Percentiles rank a stretch among this genome's conserved stretches.
Conservation (phyloP, 2,797 vertebrate species). For the Sebastes kiyomatsui region DNA sequence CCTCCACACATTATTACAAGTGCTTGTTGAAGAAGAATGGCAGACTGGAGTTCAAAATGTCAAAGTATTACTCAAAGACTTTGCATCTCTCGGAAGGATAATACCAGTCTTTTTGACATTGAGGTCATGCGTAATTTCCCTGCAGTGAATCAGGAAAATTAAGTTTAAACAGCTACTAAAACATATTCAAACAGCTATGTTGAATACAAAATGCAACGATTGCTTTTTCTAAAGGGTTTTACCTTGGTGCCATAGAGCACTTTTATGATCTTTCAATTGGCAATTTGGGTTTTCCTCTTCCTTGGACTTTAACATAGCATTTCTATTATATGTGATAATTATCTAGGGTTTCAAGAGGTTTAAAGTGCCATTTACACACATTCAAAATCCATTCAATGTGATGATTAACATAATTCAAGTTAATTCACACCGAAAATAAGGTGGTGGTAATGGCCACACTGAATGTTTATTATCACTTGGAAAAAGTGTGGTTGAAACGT, state of each 20-base stretch:
- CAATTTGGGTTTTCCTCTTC: not conserved
- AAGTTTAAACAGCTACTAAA: slow-evolving; percentile 3
- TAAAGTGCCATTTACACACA: slow-evolving; percentile 1
- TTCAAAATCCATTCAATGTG: slow-evolving; percentile 7
- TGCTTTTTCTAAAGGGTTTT: slow-evolving; percentile 6
- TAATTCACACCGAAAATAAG: not conserved
- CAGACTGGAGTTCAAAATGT: slow-evolving; percentile 57
- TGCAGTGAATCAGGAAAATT: slow-evolving; percentile 20
- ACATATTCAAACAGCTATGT: not conserved
- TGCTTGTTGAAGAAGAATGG: slow-evolving; percentile 43
- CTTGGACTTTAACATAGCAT: not conserved
- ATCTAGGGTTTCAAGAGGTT: not conserved
- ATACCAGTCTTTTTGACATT: slow-evolving; percentile 55
- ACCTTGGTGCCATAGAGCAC: not conserved
- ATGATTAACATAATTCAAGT: not conserved
- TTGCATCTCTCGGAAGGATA: slow-evolving; percentile 48
- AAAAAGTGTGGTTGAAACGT: not conserved
- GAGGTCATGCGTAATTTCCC: slow-evolving; percentile 40
- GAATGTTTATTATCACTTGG: not conserved
- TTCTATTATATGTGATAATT: not conserved
- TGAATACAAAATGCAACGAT: not conserved
- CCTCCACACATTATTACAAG: slow-evolving; percentile 23
- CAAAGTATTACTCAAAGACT: slow-evolving; percentile 51
- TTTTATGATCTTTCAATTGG: not conserved
- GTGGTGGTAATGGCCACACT: not conserved